phyloP scores from a whole-genome alignment of 2,797 vertebrate genomes.

The Simalia tracyae region DNA sequence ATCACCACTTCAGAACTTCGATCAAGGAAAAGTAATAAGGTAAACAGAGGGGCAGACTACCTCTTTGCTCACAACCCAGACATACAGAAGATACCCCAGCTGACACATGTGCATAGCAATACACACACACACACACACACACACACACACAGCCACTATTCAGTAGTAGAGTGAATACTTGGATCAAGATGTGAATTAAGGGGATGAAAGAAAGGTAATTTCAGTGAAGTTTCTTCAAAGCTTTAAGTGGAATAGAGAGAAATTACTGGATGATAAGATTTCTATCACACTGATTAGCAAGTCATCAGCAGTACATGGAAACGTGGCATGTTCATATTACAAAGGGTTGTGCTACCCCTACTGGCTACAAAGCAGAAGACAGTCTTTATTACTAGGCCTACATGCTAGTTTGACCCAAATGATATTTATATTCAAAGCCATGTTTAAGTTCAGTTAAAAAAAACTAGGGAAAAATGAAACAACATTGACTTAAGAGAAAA shows the following conservation, averaged over 20 bases:
- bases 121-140: too few relatives aligned
- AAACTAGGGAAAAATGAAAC: conserved; percentile 25
- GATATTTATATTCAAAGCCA: background rate
- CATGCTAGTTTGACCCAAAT: conserved; percentile 3
- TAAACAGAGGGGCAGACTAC: background rate
- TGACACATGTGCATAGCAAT: too few relatives aligned
- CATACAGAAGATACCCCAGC: background rate
- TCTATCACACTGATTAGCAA: background rate
- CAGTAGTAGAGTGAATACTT: background rate
- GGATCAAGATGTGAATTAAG: background rate
- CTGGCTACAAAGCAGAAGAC: background rate
- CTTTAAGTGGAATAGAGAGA: background rate
- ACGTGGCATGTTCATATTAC: background rate
- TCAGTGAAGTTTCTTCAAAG: background rate
- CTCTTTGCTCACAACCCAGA: background rate
- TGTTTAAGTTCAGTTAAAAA: conserved; percentile 13
- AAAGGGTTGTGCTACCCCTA: background rate
- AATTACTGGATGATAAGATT: background rate
- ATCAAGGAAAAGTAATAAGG: background rate
- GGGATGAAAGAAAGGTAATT: background rate
- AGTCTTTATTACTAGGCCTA: conserved; percentile 15
- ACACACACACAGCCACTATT: background rate
- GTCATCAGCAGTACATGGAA: background rate
- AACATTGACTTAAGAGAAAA: conserved; percentile 28
- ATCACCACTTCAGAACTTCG: background rate